phyloP scores from a whole-genome alignment of 2,113 vertebrate genomes.

The Perca flavescens region DNA sequence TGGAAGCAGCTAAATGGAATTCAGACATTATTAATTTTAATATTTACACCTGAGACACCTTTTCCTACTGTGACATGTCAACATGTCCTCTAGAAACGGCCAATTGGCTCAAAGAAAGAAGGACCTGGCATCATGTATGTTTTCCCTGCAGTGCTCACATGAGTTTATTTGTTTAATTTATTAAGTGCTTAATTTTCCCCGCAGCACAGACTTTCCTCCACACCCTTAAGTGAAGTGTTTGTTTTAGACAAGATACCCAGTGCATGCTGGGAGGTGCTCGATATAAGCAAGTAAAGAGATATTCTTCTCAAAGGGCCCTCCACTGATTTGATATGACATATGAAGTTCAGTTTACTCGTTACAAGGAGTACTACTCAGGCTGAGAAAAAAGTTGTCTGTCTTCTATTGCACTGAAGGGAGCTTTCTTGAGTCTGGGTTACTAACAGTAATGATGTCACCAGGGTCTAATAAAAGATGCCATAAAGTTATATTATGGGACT shows the following conservation, averaged over 20 bases:
- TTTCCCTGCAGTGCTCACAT: neutral
- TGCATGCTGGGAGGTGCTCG: slow-evolving; percentile 2
- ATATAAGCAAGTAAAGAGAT: neutral
- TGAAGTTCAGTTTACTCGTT: neutral
- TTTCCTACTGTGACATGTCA: slow-evolving; percentile 1
- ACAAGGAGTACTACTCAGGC: neutral
- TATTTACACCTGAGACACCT: neutral
- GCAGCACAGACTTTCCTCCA: neutral
- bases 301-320: neutral
- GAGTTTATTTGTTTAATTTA: neutral
- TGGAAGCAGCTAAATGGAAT: neutral
- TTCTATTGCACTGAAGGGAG: neutral
- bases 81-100: slow-evolving; percentile 12
- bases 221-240: neutral
- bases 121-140: neutral
- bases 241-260: neutral
- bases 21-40: neutral
- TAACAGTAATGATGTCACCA: neutral
- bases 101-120: neutral
- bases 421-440: neutral
- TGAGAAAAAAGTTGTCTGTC: neutral
- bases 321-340: neutral
- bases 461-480: neutral
- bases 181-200: neutral
- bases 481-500: neutral